Evolutionary conservation across 2,888 invertebrate species (phyloP), one percentile per base, ranked within the genome.

Genomic region (Mellilla xanthometata): DNA sequence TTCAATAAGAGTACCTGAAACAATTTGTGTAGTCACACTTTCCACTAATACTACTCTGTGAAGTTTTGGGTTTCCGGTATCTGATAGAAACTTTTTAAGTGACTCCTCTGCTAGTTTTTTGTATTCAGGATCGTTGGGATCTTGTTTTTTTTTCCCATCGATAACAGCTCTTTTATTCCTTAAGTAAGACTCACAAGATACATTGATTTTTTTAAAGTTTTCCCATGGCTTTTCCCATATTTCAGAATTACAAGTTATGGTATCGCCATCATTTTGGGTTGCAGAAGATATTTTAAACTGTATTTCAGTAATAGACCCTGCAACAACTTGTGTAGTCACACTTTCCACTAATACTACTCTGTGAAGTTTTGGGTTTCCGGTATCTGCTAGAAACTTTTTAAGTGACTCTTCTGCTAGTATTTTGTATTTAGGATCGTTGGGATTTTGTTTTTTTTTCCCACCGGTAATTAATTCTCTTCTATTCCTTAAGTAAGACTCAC

Each of bases 151-250:
- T n/a, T n/a, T n/a, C n/a, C n/a, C n/a, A n/a, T n/a, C n/a, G n/a
- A n/a, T n/a, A n/a, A n/a, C n/a, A n/a, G n/a, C n/a, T n/a, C n/a
- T n/a, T n/a, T n/a, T n/a, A n/a, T n/a, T n/a, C n/a, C n/a, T n/a
- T n/a, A n/a, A n/a, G n/a, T n/a, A n/a, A n/a, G n/a, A 0, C 1
- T 22, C 19, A 33, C 54, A 38, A 58, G 1, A 41, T 0, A 70
- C 67, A 0, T 34, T 41, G 8, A 65, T 61, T 7, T 68, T 57
- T 34, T 59, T 67, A 2, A 54, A 50, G 0, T 59, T 55, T 0
- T 54, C 9, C 73, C 70, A 71, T 7, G 48, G 19, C 31, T 54
- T 53, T 35, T 69, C 68, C 54, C 60, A 73, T 34, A 76, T 50
- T 34, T 61, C 27, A 2, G 77, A 67, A 12, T 60, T 44, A 41